These are phyloP conservation scores for Clarias batrachus DNA, from an alignment of 2,113 vertebrate genomes.

Conservation along the genomic window DNA sequence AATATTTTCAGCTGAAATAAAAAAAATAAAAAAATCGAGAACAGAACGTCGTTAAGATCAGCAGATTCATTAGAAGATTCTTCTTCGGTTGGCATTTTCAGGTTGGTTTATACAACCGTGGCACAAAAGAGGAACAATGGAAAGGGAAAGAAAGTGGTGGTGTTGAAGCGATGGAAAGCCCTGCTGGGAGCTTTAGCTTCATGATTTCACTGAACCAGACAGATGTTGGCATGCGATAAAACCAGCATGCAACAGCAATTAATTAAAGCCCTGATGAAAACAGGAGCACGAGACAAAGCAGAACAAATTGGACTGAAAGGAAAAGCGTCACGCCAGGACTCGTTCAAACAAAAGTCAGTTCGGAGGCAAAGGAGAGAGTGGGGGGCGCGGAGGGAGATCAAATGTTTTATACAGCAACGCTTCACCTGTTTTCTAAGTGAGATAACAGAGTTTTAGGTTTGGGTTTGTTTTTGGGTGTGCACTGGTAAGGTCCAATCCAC, in stretches of 20 bases:
- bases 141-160: not conserved
- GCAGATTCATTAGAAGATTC: not conserved
- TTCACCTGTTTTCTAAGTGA: not conserved
- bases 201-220: slow-evolving; percentile 32
- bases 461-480: not conserved
- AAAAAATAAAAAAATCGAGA: not conserved
- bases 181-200: slow-evolving; percentile 14
- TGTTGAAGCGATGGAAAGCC: slow-evolving; percentile 1
- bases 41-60: not conserved
- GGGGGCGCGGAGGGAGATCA: not conserved
- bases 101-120: not conserved
- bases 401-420: not conserved
- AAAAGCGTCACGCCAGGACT: slow-evolving; percentile 23
- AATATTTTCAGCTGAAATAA: not conserved
- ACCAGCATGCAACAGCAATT: slow-evolving; percentile 22
- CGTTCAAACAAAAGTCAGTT: slow-evolving; percentile 30
- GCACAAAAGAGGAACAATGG: slow-evolving; percentile 21
- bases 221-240: slow-evolving; percentile 32
- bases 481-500: too few relatives aligned
- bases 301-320: slow-evolving; percentile 27
- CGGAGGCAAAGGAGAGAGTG: not conserved
- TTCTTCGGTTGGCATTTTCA: not conserved
- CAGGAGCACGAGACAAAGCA: slow-evolving; percentile 23
- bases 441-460: not conserved
- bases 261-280: slow-evolving; percentile 34